Conservation (phyloP, 2,797 vertebrate species). For the Coregonus ussuriensis region DNA sequence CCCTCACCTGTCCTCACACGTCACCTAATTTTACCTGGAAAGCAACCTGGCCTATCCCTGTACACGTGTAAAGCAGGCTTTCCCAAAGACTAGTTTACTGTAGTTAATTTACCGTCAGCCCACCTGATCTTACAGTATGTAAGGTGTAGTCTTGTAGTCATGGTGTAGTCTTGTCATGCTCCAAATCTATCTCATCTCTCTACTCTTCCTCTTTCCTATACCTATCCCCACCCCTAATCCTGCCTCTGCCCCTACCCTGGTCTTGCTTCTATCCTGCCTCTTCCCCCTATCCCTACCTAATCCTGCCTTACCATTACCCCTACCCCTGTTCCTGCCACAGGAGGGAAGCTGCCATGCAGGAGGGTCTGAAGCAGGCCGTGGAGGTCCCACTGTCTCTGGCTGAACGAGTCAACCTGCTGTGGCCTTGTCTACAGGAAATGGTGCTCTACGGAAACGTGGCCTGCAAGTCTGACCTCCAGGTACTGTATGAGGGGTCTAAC, state of each 20-base stretch:
- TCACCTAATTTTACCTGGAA: background rate
- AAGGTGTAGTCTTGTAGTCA: no score
- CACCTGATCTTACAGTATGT: background rate
- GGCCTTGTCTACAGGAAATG: slow-evolving; percentile 82
- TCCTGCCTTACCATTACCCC: no score
- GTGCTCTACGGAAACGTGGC: slow-evolving; percentile 78
- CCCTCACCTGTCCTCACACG: background rate
- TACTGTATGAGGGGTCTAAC: background rate
- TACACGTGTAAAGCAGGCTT: background rate
- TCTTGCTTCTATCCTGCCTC: background rate
- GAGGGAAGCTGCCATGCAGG: slow-evolving; percentile 79
- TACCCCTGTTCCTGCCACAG: slow-evolving; percentile 55
- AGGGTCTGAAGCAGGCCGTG: slow-evolving; percentile 80
- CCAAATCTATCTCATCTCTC: background rate
- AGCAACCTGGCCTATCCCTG: background rate
- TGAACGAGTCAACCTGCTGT: slow-evolving; percentile 81
- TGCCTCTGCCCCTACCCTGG: background rate
- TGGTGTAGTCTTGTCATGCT: background rate
- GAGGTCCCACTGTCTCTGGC: slow-evolving; percentile 82
- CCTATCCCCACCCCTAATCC: background rate
- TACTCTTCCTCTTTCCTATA: background rate
- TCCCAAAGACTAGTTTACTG: slow-evolving; percentile 9
- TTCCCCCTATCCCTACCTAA: background rate
- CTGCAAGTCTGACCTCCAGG: slow-evolving; percentile 85
- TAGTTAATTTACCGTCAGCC: background rate